phyloP scores from a whole-genome alignment of 1,140 invertebrate genomes.

The Hirudo medicinalis region DNA sequence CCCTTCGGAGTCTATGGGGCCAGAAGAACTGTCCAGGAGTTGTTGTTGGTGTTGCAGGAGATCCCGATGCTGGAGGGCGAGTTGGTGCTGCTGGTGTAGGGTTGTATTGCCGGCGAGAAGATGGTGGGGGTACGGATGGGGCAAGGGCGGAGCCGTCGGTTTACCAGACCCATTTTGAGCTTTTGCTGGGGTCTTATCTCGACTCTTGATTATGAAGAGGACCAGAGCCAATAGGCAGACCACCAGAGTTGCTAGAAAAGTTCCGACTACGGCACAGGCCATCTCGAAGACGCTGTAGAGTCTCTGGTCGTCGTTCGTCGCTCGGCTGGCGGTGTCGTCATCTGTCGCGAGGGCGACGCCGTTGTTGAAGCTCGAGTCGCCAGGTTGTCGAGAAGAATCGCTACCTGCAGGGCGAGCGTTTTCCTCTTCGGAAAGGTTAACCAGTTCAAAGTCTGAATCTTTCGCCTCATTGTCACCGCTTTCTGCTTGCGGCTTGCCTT shows the following conservation, averaged over 20 bases:
- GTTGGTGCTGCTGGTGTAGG: too few relatives aligned
- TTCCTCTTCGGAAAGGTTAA: too few relatives aligned
- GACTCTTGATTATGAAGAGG: constrained; percentile 22
- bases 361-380: background rate
- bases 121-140: background rate
- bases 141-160: background rate
- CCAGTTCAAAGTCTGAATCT: too few relatives aligned
- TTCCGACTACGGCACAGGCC: constrained; percentile 36
- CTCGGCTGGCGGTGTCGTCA: background rate
- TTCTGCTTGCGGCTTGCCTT: too few relatives aligned
- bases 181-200: background rate
- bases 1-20: background rate
- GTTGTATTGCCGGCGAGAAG: too few relatives aligned
- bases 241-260: constrained; percentile 35
- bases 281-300: constrained; percentile 34
- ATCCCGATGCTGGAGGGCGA: background rate
- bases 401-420: background rate
- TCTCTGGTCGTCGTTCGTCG: background rate
- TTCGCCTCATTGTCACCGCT: too few relatives aligned
- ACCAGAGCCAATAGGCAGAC: constrained; percentile 34
- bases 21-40: background rate
- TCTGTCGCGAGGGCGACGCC: background rate
- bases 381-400: background rate
- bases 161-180: background rate
- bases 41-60: background rate